A percentile compares a stretch with the other conserved stretches of the same genome.
Evolutionary conservation across 2,888 invertebrate genomes (phyloP).

Genomic region (Drosophila austrosaltans): DNA sequence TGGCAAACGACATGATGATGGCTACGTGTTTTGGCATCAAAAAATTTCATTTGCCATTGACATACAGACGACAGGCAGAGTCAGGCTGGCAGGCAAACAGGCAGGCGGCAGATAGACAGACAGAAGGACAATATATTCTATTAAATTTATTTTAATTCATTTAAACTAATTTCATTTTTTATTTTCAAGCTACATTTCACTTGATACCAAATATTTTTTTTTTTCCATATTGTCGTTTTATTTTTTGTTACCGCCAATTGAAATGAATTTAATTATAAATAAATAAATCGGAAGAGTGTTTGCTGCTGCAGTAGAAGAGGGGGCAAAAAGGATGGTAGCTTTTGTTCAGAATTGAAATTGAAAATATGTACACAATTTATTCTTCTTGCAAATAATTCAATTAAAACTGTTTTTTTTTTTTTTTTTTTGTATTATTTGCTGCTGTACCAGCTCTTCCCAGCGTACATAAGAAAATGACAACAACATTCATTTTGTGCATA

Average conservation of each 20-base stretch:
- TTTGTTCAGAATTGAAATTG: slow-evolving; percentile 16
- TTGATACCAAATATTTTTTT: slow-evolving; percentile 12
- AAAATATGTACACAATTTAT: slow-evolving; percentile 35
- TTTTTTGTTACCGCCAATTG: slow-evolving; percentile 8
- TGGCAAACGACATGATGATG: slow-evolving; percentile 33
- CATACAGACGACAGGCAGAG: slow-evolving; percentile 18
- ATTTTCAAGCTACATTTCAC: slow-evolving; percentile 45
- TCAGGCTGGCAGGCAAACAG: neutral
- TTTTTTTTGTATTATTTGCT: slow-evolving; percentile 4
- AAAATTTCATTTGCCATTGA: slow-evolving; percentile 42
- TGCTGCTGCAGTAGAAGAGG: slow-evolving; percentile 16
- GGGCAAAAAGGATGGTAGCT: neutral
- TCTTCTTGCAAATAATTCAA: slow-evolving; percentile 62
- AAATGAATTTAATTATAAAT: slow-evolving; percentile 51
- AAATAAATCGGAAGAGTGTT: slow-evolving; percentile 25
- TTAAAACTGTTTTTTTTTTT: slow-evolving; percentile 51
- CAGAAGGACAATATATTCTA: neutral
- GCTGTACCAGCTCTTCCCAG: neutral
- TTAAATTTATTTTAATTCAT: slow-evolving; percentile 20
- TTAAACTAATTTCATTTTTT: slow-evolving; percentile 49
- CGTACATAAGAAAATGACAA: slow-evolving; percentile 21
- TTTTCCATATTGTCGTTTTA: neutral
- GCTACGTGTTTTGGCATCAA: slow-evolving; percentile 44
- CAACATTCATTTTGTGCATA: slow-evolving; percentile 39
- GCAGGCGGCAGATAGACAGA: neutral